Evolutionary conservation across 2,888 invertebrate species (phyloP), one percentile per base, ranked within the genome.

Genomic region (Drosophila niveifrons): DNA sequence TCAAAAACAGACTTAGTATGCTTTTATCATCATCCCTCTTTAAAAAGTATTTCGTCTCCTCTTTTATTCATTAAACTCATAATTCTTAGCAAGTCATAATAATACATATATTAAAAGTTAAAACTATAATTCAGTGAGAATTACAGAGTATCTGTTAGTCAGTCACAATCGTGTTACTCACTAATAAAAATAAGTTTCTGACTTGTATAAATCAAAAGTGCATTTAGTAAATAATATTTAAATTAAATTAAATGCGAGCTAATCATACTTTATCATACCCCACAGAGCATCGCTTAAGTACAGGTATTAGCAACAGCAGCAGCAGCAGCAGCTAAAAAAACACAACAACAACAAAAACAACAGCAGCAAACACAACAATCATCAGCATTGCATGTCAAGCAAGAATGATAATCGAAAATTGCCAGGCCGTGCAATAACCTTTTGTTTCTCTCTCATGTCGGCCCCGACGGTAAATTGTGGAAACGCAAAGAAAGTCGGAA

Each of bases 351-450:
- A 31, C 28, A 4, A 28, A 28, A 66, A 15, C 47, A 53, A 29
- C 48, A 68, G 18, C 55, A 50, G 58, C 71, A 66, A 57, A 51
- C 72, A 78, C 55, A 50, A 75, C 71, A 66, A 57, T 55, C 72
- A 78, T 72, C 78, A 79, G 28, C 62, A 70, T 78, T 72, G 78
- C 78, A 78, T 78, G 78, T 78, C 78, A 72, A 63, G 69, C 64
- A 17, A 50, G 78, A 84, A 88, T 84, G 83, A 86, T 88, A 83
- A 80, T 73, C 78, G 62, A 66, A 71, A 88, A 78, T 88, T 70
- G 75, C 63, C 70, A 61, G 72, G 51, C 62, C 80, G 89, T 80
- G 63, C 84, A 88, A 83, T 84, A 87, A 84, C 89, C 84, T 83
- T 83, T 86, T 83, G 75, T 75, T 52, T 69, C 48, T 50, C 50